A percentile compares a stretch with the other conserved stretches of the same genome.
phyloP scores from a whole-genome alignment of 2,113 vertebrate species.

The Myrmecobius fasciatus region DNA sequence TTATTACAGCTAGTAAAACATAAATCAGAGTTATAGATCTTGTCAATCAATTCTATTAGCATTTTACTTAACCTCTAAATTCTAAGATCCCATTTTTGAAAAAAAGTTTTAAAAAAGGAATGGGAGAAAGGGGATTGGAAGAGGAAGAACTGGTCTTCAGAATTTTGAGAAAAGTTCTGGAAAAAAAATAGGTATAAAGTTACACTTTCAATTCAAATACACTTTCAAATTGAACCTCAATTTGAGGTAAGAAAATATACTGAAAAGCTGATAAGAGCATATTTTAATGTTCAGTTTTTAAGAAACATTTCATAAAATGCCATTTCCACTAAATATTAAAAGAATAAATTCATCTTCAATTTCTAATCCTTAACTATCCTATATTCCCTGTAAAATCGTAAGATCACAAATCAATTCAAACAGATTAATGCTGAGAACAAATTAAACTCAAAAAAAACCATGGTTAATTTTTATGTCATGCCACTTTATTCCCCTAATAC shows the following conservation, averaged over 20 bases:
- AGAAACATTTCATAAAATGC: not conserved
- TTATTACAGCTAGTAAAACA: not conserved
- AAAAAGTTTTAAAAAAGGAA: slow-evolving; percentile 13
- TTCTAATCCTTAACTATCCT: not conserved
- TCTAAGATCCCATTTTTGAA: not conserved
- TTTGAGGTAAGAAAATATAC: slow-evolving; percentile 23
- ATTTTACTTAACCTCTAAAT: not conserved
- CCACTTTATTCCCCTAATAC: not conserved
- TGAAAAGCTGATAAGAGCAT: slow-evolving; percentile 34
- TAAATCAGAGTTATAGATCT: not conserved
- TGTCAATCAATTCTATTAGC: not conserved
- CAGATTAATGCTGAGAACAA: slow-evolving; percentile 24
- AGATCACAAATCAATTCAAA: slow-evolving; percentile 48
- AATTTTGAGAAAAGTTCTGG: slow-evolving; percentile 30
- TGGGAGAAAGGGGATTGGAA: not conserved
- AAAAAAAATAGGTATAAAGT: slow-evolving; percentile 7
- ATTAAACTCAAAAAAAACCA: slow-evolving; percentile 11
- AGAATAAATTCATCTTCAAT: not conserved
- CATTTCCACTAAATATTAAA: not conserved
- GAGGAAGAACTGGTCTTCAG: slow-evolving; percentile 43
- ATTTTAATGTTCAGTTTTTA: not conserved
- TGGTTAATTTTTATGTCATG: not conserved
- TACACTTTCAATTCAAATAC: slow-evolving; percentile 29
- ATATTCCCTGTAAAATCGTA: slow-evolving; percentile 10
- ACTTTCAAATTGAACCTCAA: slow-evolving; percentile 7